These are phyloP conservation scores for Coccyzus lansbergi DNA, from an alignment of 2,797 vertebrate species.

Conservation along the genomic window DNA sequence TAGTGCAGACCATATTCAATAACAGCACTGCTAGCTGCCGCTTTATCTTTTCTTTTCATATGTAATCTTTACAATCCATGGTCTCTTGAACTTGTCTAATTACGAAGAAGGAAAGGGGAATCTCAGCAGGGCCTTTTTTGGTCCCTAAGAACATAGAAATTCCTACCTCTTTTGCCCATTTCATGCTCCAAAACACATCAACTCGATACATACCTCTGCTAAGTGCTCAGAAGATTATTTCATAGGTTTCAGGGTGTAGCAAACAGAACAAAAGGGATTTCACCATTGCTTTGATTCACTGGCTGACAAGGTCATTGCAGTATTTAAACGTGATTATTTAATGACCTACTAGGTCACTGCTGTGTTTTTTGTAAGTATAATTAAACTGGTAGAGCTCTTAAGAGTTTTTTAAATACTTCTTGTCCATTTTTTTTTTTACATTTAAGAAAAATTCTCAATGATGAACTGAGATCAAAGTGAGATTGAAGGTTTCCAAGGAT, in stretches of 20 bases:
- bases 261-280: conserved; percentile 40
- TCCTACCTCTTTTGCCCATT: not conserved
- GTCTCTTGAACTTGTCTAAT: not conserved
- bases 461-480: not conserved
- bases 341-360: conserved; percentile 7
- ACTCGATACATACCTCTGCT: not conserved
- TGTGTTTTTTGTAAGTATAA: not conserved
- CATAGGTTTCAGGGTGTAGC: conserved; percentile 26
- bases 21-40: not conserved
- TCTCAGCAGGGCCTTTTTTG: not conserved
- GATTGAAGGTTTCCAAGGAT: not conserved
- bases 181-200: not conserved
- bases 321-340: conserved; percentile 34
- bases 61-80: not conserved
- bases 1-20: not conserved
- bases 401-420: not conserved
- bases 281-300: not conserved
- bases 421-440: not conserved
- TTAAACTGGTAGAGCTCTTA: not conserved
- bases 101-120: not conserved
- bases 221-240: conserved; percentile 12
- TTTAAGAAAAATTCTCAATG: conserved; percentile 1
- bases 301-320: conserved; percentile 2
- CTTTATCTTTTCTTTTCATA: not conserved
- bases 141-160: not conserved